These are phyloP conservation scores for Scaptomyza cyrtandrae DNA, from an alignment of 2,888 invertebrate species.

Conservation along the genomic window DNA sequence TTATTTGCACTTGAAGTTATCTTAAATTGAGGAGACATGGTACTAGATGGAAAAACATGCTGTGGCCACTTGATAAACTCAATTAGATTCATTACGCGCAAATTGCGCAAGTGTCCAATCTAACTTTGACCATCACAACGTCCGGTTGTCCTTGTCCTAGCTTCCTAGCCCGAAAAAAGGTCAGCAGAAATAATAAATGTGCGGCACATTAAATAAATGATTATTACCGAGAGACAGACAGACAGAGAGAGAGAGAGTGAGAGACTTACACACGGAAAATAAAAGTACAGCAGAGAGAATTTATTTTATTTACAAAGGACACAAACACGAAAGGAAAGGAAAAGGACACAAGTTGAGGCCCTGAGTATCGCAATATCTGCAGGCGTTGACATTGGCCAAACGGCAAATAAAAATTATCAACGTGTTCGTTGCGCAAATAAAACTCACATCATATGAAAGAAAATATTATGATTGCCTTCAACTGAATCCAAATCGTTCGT, in stretches of 20 bases:
- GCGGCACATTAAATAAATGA: slow-evolving; percentile 80
- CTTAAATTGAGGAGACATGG: slow-evolving; percentile 9
- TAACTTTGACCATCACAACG: slow-evolving; percentile 81
- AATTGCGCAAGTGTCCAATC: slow-evolving; percentile 81
- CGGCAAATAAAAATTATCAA: slow-evolving; percentile 77
- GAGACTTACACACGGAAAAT: slow-evolving; percentile 56
- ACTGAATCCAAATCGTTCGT: slow-evolving; percentile 15
- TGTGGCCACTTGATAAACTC: slow-evolving; percentile 72
- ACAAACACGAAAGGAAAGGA: not conserved
- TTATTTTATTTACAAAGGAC: slow-evolving; percentile 73
- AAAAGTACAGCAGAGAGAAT: slow-evolving; percentile 69
- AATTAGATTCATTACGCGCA: slow-evolving; percentile 81
- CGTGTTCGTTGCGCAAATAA: slow-evolving; percentile 68
- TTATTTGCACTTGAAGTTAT: not conserved
- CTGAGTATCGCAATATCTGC: slow-evolving; percentile 28
- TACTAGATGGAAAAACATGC: slow-evolving; percentile 34
- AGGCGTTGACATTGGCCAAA: slow-evolving; percentile 36
- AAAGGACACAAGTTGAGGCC: slow-evolving; percentile 18
- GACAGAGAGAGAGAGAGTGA: too few relatives aligned
- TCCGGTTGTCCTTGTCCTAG: slow-evolving; percentile 13
- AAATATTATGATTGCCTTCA: slow-evolving; percentile 70
- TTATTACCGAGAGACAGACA: slow-evolving; percentile 65
- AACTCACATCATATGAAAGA: slow-evolving; percentile 39
- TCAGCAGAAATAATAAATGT: slow-evolving; percentile 83
- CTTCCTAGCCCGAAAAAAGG: slow-evolving; percentile 41